Percentiles rank a stretch among this genome's conserved stretches.
These are phyloP conservation scores for Aphelinus certus DNA, from an alignment of 1,140 invertebrate species.

Conservation along the genomic window DNA sequence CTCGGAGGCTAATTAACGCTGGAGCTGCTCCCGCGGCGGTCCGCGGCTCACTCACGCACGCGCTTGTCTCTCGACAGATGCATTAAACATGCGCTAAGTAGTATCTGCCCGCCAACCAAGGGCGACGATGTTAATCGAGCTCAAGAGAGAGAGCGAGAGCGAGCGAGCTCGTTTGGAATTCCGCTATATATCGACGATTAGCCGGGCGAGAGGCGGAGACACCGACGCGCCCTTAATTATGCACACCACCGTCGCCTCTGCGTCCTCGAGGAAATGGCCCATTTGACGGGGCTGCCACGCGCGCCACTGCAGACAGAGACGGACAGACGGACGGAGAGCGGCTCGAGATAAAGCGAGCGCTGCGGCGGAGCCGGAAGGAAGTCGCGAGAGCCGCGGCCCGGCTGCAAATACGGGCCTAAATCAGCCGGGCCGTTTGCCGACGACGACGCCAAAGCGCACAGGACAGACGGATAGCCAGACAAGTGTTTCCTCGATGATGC, in stretches of 20 bases:
- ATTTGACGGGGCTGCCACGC: too few species aligned
- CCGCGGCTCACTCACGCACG: not conserved
- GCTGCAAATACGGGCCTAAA: too few species aligned
- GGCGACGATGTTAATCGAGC: slow-evolving; percentile 41
- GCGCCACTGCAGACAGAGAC: not conserved
- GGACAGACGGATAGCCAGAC: too few species aligned
- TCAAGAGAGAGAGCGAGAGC: not conserved
- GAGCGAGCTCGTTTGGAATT: slow-evolving; percentile 36
- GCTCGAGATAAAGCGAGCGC: not conserved
- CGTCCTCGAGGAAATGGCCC: too few species aligned
- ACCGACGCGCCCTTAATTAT: too few species aligned
- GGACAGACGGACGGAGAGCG: not conserved
- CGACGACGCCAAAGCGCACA: too few species aligned
- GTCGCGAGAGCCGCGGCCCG: too few species aligned
- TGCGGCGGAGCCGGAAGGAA: not conserved
- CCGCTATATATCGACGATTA: slow-evolving; percentile 31
- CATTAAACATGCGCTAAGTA: slow-evolving; percentile 42
- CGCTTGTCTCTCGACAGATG: slow-evolving; percentile 17
- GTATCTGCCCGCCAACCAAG: slow-evolving; percentile 29
- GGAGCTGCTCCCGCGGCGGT: slow-evolving; percentile 20
- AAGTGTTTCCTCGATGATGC: too few species aligned
- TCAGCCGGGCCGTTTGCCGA: too few species aligned
- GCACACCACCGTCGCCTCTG: too few species aligned
- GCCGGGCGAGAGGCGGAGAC: not conserved
- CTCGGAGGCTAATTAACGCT: slow-evolving; percentile 34